Evolutionary conservation across 2,888 invertebrate genomes (phyloP).

Genomic region (Cosmia pyralina): DNA sequence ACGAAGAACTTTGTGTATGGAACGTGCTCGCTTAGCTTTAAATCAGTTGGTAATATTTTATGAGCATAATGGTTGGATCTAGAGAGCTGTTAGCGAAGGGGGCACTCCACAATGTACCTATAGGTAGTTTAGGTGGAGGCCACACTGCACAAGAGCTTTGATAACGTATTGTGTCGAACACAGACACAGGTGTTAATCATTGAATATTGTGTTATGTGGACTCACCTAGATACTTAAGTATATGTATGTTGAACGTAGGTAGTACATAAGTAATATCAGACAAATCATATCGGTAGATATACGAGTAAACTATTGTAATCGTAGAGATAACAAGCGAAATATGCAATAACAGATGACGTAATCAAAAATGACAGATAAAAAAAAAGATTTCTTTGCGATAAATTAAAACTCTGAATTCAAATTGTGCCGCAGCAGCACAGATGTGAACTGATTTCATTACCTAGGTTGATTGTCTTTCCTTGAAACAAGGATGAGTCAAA

Average conservation of each 20-base stretch:
- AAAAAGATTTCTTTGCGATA: constrained; percentile 14
- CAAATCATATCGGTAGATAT: constrained; percentile 31
- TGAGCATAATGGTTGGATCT: constrained; percentile 38
- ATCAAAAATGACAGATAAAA: constrained; percentile 35
- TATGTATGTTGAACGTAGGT: not conserved
- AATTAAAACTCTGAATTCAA: constrained; percentile 9
- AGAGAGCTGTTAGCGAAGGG: constrained; percentile 22
- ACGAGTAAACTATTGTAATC: constrained; percentile 25
- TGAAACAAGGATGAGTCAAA: constrained; percentile 34
- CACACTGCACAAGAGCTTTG: not conserved
- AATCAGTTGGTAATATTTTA: constrained; percentile 55
- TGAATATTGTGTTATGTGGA: not conserved
- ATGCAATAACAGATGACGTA: constrained; percentile 61
- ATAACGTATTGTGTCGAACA: constrained; percentile 26
- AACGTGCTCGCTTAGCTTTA: constrained; percentile 34
- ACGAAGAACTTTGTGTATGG: constrained; percentile 46
- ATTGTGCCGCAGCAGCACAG: not conserved
- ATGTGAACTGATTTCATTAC: not conserved
- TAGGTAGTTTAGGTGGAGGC: not conserved
- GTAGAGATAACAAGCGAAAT: constrained; percentile 39
- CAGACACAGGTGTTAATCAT: constrained; percentile 21
- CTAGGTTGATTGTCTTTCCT: constrained; percentile 11
- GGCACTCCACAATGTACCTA: constrained; percentile 1
- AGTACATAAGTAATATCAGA: constrained; percentile 20
- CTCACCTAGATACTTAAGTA: not conserved